These are phyloP conservation scores for Eurytoma adleriae DNA, from an alignment of 2,888 invertebrate genomes.

Conservation along the genomic window DNA sequence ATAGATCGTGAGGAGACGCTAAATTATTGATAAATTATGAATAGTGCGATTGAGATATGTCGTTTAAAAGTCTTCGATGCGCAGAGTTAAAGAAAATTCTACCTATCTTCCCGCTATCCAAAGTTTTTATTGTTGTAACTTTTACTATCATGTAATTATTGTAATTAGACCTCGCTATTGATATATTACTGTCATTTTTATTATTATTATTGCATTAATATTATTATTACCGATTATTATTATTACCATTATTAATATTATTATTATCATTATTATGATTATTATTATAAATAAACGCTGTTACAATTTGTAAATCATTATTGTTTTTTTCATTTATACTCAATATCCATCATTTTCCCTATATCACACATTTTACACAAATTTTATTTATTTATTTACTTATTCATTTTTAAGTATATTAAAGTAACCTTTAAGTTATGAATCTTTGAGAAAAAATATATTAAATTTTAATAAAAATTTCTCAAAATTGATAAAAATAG, in stretches of 20 bases:
- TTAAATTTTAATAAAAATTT: no score
- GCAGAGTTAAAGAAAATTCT: conserved; percentile 55
- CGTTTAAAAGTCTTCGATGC: conserved; percentile 21
- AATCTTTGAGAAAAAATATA: no score
- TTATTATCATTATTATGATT: conserved; percentile 53
- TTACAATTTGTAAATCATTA: conserved; percentile 72
- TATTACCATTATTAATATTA: conserved; percentile 69
- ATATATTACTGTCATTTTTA: conserved; percentile 60
- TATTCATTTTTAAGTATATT: no score
- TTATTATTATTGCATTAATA: conserved; percentile 59
- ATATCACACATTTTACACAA: background rate
- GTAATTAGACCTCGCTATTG: conserved; percentile 74
- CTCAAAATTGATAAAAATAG: no score
- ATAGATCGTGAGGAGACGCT: conserved; percentile 49
- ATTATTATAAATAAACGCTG: conserved; percentile 74
- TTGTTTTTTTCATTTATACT: conserved; percentile 22
- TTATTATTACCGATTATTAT: conserved; percentile 48
- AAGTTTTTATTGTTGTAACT: conserved; percentile 74
- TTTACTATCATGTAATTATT: conserved; percentile 75
- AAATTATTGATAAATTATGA: conserved; percentile 57
- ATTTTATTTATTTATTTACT: background rate
- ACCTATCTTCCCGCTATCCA: conserved; percentile 67
- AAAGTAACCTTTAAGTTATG: no score
- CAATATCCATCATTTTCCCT: background rate
- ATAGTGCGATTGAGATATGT: conserved; percentile 25